Evolutionary conservation across 1,140 invertebrate genomes (phyloP).

Genomic region (Pseudomyrmex cubaensis): DNA sequence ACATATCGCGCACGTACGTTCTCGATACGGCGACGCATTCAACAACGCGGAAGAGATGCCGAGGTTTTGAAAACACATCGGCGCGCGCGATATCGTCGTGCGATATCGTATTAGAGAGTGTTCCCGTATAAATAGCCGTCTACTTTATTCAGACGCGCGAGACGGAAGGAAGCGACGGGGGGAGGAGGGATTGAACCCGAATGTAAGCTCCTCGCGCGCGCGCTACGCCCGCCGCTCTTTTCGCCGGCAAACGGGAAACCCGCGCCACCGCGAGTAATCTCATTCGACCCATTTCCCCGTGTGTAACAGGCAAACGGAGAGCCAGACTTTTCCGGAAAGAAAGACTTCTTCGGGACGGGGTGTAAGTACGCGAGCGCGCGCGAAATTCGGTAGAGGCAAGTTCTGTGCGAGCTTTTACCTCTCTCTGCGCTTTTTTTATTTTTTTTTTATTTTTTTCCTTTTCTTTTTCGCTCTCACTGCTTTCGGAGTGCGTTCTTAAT

Average conservation of each 20-base stretch:
- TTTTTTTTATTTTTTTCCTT: neutral
- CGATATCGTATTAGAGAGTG: slow-evolving; percentile 43
- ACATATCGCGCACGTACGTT: neutral
- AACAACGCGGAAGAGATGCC: neutral
- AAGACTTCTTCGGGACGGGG: slow-evolving; percentile 49
- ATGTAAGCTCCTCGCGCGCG: slow-evolving; percentile 38
- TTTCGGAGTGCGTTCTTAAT: slow-evolving; percentile 16
- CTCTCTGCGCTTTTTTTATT: neutral
- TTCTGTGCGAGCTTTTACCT: slow-evolving; percentile 1
- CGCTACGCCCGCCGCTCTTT: slow-evolving; percentile 10
- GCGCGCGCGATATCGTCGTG: neutral
- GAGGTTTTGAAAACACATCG: slow-evolving; percentile 41
- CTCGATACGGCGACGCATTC: neutral
- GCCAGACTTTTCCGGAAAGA: slow-evolving; percentile 57
- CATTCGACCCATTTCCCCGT: slow-evolving; percentile 67
- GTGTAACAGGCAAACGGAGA: slow-evolving; percentile 66
- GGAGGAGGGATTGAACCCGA: slow-evolving; percentile 37
- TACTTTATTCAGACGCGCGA: slow-evolving; percentile 48
- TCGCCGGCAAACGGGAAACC: slow-evolving; percentile 52
- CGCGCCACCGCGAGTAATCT: slow-evolving; percentile 57
- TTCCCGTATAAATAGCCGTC: slow-evolving; percentile 58
- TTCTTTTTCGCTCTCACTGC: slow-evolving; percentile 10
- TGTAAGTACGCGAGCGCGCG: slow-evolving; percentile 22
- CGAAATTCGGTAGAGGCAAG: slow-evolving; percentile 50
- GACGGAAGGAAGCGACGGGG: slow-evolving; percentile 3